These are phyloP conservation scores for Crotalus helleri DNA, from an alignment of 2,113 vertebrate genomes.

Conservation along the genomic window DNA sequence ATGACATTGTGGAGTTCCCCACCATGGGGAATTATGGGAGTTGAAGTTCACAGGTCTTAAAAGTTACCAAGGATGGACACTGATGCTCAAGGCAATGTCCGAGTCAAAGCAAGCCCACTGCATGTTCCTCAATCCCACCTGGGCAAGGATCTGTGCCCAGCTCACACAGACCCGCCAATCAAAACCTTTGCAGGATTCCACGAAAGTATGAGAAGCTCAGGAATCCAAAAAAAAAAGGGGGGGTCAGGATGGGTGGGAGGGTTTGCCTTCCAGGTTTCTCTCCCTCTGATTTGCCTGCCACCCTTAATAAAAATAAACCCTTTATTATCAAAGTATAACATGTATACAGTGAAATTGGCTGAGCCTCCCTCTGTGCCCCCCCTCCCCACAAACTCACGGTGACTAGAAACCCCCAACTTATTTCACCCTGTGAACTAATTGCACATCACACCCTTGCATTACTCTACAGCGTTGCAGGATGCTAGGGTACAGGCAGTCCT, in stretches of 20 bases:
- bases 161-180: too few species aligned
- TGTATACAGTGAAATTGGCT: too few species aligned
- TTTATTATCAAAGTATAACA: too few species aligned
- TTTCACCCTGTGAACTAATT: too few species aligned
- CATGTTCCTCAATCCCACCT: neutral
- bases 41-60: neutral
- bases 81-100: rapidly evolving
- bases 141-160: too few species aligned
- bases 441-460: neutral
- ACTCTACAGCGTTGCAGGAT: neutral
- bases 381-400: too few species aligned
- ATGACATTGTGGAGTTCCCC: neutral
- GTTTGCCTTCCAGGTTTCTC: neutral
- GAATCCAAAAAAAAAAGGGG: too few species aligned
- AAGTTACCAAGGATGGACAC: neutral
- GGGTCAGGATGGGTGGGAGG: neutral
- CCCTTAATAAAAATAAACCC: neutral
- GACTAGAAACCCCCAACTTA: too few species aligned
- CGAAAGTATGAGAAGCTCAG: neutral
- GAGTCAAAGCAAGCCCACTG: neutral
- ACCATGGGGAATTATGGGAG: neutral
- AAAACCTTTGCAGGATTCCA: neutral
- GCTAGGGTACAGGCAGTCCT: neutral
- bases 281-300: too few species aligned
- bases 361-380: too few species aligned